Base-by-base conservation (phyloP, 2,888 invertebrate species). In the Cataglyphis livida region DNA sequence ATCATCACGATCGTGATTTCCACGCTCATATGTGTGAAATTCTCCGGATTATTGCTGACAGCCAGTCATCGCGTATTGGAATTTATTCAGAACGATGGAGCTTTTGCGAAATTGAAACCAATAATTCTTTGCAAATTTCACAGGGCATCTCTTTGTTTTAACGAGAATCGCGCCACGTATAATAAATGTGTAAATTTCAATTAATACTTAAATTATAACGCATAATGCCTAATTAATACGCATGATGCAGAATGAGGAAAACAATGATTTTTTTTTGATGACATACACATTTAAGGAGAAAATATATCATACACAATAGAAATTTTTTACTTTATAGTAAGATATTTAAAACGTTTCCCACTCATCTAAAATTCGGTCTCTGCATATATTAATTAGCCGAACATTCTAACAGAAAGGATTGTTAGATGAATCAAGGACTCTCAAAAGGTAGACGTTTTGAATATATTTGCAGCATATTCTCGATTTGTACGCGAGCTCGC, bases 101-200 rank as follows among this genome's bases (percentile, higher is more conserved):
- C 78, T 61, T 79, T 79, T 70, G 70, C 78, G 68, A 59, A 70
- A 79, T 79, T 68, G 78, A 78, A 78, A 68, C 78, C 59, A 78
- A 78, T 78, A 78, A 78, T 78, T 78, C 59, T 51, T 68, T 78
- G 44, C 68, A 28, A 78, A 78, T 68, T 78, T 59, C 78, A 41
- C 51, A 44, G 59, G 57, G 21, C 35, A 21, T 68, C 68, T 59
- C 59, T 78, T 68, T 78, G 68, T 78, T 78, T 44, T 57, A 41
- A 35, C 28, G 4, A 12, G 32, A 21, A 59, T 78, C 12, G 44
- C 59, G 28, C 12, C 32, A 32, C 68, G n/a, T 68, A 25, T 78
- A 68, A 32, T 78, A 59, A 78, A 68, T 21, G 57, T 35, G 44
- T 78, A 21, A 57, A 78, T 78, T 44, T 44, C 32, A 68, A n/a